Evolutionary conservation across 2,888 invertebrate genomes (phyloP).

Genomic region (Trissoscelio sp.): DNA sequence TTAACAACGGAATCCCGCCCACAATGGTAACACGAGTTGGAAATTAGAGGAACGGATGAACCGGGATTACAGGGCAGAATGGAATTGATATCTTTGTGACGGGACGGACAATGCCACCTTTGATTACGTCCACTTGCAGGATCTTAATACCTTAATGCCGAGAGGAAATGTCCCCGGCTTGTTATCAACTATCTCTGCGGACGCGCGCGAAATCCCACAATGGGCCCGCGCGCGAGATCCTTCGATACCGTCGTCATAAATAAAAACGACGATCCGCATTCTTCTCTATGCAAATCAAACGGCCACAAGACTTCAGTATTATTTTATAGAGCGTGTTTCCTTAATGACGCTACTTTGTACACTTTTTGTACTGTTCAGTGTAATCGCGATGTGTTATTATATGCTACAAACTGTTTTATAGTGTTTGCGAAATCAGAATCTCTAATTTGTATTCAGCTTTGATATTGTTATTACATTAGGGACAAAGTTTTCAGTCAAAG

Average conservation of each 20-base stretch:
- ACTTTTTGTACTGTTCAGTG: constrained; percentile 19
- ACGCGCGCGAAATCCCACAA: constrained; percentile 16
- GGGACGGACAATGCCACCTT: constrained; percentile 45
- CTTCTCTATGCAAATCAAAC: constrained; percentile 18
- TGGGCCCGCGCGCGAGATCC: background rate
- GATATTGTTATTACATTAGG: no score
- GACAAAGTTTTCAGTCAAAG: no score
- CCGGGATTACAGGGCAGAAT: constrained; percentile 44
- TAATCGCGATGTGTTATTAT: constrained; percentile 44
- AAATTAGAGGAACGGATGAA: constrained; percentile 60
- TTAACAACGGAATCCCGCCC: constrained; percentile 30
- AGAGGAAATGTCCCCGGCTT: constrained; percentile 26
- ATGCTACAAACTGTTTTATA: no score
- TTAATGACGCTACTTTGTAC: constrained; percentile 35
- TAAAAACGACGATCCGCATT: constrained; percentile 15
- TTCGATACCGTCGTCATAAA: background rate
- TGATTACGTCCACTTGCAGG: constrained; percentile 31
- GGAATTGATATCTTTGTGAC: constrained; percentile 56
- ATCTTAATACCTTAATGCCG: constrained; percentile 47
- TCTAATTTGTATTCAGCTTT: no score
- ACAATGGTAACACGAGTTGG: constrained; percentile 39
- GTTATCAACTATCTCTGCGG: background rate
- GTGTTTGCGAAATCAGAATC: no score
- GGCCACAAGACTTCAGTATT: background rate
- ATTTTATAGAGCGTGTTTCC: constrained; percentile 49